Base-by-base conservation (phyloP, 2,797 vertebrate species). In the Mastacembelus armatus region DNA sequence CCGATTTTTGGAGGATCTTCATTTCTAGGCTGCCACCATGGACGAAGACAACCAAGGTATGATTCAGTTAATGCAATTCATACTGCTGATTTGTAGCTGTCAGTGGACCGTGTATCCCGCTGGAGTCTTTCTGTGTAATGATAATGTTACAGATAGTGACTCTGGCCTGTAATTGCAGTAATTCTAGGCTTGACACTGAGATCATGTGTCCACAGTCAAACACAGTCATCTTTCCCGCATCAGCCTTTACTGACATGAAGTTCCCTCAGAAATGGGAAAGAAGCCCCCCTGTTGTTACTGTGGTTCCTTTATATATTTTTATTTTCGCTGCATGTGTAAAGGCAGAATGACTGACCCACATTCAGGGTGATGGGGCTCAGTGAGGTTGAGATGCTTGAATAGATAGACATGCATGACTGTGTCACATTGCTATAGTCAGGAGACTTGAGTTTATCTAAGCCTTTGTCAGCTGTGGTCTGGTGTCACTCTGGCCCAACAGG, bases 41-140 rank as follows among this genome's bases (percentile, higher is more conserved):
- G 92, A 94, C 67, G 93, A 93, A 69, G 92, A 93, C 43, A 92
- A 92, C 79, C 92, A 93, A 91, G 93, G 93, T 94, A 92, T 22
- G 84, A 63, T 60, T 56, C 38, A 66, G 52, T 76, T 60, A 58
- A 0, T 67, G 40, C 44, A n/a, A 55, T 81, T 54, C 11, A 55
- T 11, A 49, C 10, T 4, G 18, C 4, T 44, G n/a, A 70, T 54
- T 22, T 71, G 50, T 50, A 54, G 40, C 52, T 67, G 44, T 30
- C 49, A 71, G 66, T 68, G 71, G 52, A n/a, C 30, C 64, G 22
- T 62, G 22, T 49, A 52, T 18, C 22, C 22, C 60, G 9, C 8
- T 16, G 15, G 15, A 48, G n/a, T 52, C 15, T 56, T 3, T 10
- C 10, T 35, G 0, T 59, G 8, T 8, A 7, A 24, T 33, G 8